Evolutionary conservation across 2,888 invertebrate species (phyloP).

Genomic region (Lithophane ornitopus): DNA sequence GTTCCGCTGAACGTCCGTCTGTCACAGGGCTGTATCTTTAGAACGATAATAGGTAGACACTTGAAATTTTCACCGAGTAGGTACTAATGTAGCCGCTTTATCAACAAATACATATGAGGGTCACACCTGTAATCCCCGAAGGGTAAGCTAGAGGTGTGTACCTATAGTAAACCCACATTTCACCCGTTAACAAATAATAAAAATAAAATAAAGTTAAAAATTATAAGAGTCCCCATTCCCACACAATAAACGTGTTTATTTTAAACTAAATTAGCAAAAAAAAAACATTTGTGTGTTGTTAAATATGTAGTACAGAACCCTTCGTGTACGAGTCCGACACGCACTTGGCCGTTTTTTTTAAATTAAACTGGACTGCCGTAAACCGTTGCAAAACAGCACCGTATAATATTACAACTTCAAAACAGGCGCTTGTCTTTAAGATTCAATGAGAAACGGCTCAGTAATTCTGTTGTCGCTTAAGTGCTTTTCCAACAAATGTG

Average conservation of each 20-base stretch:
- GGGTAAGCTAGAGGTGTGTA: too few relatives aligned
- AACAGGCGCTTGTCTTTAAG: slow-evolving; percentile 4
- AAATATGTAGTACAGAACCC: not conserved
- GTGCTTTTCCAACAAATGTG: slow-evolving; percentile 14
- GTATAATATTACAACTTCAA: slow-evolving; percentile 24
- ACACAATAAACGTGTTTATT: not conserved
- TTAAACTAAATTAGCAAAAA: not conserved
- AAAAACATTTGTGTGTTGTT: not conserved
- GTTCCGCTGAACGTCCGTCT: too few relatives aligned
- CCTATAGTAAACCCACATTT: too few relatives aligned
- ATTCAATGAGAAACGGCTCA: slow-evolving; percentile 24
- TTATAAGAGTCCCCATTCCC: not conserved
- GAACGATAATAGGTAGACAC: too few relatives aligned
- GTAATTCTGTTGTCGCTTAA: slow-evolving; percentile 3
- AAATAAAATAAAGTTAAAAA: not conserved
- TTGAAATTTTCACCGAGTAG: too few relatives aligned
- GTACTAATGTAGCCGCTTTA: too few relatives aligned
- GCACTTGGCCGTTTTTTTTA: not conserved
- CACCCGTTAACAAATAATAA: too few relatives aligned
- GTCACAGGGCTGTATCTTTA: too few relatives aligned
- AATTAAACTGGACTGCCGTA: not conserved
- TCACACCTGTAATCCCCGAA: too few relatives aligned
- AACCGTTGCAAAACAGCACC: slow-evolving; percentile 9
- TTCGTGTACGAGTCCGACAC: not conserved
- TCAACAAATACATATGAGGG: too few relatives aligned